These are phyloP conservation scores for Delichon dasypus DNA, from an alignment of 2,797 vertebrate species.

Conservation along the genomic window DNA sequence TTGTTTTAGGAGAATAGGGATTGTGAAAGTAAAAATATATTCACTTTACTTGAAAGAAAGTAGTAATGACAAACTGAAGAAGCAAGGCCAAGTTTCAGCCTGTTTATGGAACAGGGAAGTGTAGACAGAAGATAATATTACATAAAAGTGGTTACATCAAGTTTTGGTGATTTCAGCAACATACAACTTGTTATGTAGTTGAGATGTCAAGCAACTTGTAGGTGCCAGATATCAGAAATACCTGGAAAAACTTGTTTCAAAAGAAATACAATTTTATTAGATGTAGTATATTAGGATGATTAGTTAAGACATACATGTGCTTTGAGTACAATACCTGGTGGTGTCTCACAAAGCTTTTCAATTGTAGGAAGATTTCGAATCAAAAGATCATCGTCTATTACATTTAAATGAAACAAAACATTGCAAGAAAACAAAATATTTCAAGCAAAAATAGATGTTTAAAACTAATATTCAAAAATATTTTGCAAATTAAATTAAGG, in stretches of 20 bases:
- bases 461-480: neutral
- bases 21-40: neutral
- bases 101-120: neutral
- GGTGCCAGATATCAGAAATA: slow-evolving; percentile 40
- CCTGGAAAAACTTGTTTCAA: slow-evolving; percentile 39
- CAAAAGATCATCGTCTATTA: slow-evolving; percentile 77
- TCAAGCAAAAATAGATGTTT: slow-evolving; percentile 67
- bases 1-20: neutral
- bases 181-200: slow-evolving; percentile 3
- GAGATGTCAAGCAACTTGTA: slow-evolving; percentile 24
- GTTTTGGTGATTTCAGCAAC: slow-evolving; percentile 50
- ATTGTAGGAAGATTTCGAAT: slow-evolving; percentile 86
- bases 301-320: slow-evolving; percentile 66
- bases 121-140: neutral
- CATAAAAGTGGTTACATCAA: neutral
- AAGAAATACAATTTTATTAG: slow-evolving; percentile 42
- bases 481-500: neutral
- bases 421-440: slow-evolving; percentile 71
- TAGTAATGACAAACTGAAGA: neutral
- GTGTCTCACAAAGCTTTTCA: slow-evolving; percentile 88
- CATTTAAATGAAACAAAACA: slow-evolving; percentile 75
- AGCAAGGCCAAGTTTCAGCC: neutral
- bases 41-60: neutral
- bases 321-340: slow-evolving; percentile 83
- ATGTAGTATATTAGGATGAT: slow-evolving; percentile 59